phyloP scores from a whole-genome alignment of 35 echinoderm and acorn worm genomes.

The Apostichopus japonicus region DNA sequence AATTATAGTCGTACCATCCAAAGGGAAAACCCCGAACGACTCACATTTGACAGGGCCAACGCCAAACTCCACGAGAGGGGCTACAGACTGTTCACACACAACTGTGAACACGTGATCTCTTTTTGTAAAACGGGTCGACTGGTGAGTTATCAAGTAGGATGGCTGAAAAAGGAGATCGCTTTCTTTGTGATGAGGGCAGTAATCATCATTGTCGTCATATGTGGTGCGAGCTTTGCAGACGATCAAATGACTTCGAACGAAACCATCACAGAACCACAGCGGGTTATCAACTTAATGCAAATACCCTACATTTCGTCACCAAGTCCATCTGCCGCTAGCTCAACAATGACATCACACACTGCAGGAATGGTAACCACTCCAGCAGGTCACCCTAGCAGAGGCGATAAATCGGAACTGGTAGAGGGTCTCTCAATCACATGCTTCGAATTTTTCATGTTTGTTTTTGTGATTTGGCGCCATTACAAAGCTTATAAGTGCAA shows the following conservation, averaged over 20 bases:
- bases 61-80: slow-evolving; percentile 38
- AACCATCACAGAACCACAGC: neutral
- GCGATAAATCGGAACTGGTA: neutral
- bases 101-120: slow-evolving; percentile 21
- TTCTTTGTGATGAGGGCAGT: slow-evolving; percentile 13
- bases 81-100: neutral
- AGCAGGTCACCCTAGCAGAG: neutral
- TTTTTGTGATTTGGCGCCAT: neutral
- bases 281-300: neutral
- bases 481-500: neutral
- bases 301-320: neutral
- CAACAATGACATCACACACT: neutral
- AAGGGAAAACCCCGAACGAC: slow-evolving; percentile 4
- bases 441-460: neutral
- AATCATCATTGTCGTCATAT: neutral
- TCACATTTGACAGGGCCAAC: slow-evolving; percentile 34
- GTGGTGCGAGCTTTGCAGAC: neutral
- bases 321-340: neutral
- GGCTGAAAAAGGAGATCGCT: slow-evolving; percentile 10
- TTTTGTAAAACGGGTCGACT: slow-evolving; percentile 25
- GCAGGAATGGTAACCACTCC: neutral
- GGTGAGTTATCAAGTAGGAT: slow-evolving; percentile 15
- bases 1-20: slow-evolving; percentile 2
- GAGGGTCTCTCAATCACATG: neutral
- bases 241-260: neutral